Evolutionary conservation across 2,113 vertebrate species (phyloP).

Genomic region (Lepus americanus): DNA sequence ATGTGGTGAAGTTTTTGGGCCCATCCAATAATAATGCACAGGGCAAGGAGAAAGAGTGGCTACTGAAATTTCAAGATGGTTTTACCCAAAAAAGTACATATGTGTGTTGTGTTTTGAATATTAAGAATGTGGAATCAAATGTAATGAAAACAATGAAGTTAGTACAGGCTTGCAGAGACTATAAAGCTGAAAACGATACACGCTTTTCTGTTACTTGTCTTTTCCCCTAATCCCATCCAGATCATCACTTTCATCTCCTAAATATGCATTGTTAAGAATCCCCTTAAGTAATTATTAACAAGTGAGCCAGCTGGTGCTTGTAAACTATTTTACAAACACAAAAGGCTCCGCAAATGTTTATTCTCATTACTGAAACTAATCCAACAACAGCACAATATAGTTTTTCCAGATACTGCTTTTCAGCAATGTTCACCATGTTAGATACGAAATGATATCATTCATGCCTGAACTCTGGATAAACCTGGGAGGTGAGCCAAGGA

Average conservation of each 20-base stretch:
- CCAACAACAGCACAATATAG: neutral
- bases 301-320: conserved; percentile 31
- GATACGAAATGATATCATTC: neutral
- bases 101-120: neutral
- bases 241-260: conserved; percentile 54
- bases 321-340: conserved; percentile 63
- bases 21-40: neutral
- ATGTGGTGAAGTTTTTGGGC: neutral
- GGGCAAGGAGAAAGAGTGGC: neutral
- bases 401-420: neutral
- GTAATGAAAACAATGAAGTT: conserved; percentile 25
- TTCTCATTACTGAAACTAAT: conserved; percentile 66
- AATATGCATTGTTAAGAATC: conserved; percentile 72
- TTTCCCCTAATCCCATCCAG: conserved; percentile 34
- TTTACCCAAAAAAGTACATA: neutral
- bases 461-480: conserved; percentile 34
- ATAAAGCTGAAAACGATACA: conserved; percentile 19
- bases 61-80: neutral
- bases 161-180: neutral
- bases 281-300: conserved; percentile 70
- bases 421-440: neutral
- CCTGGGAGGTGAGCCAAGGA: conserved; percentile 44
- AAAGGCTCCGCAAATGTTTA: conserved; percentile 66
- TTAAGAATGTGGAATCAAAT: neutral
- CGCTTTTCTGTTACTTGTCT: conserved; percentile 66